Percentiles rank a stretch among this genome's conserved stretches.
phyloP scores from a whole-genome alignment of 2,888 invertebrate genomes.

The Rhopalosiphum nymphaeae region DNA sequence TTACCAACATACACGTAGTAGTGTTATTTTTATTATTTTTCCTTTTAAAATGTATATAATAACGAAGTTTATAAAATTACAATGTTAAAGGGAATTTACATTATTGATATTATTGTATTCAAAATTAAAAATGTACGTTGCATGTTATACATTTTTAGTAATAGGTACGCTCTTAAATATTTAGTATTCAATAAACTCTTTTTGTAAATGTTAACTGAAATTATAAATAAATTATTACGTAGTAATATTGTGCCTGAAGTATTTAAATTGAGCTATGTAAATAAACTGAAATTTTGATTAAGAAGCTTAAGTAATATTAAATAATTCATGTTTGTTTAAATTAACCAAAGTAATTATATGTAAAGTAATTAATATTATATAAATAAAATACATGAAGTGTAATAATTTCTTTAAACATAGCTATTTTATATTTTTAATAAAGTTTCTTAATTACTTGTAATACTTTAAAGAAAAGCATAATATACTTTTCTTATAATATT shows the following conservation, averaged over 20 bases:
- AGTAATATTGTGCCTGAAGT: neutral
- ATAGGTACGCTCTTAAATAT: neutral
- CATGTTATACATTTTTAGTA: neutral
- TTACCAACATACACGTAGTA: neutral
- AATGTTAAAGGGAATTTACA: neutral
- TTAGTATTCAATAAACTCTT: neutral
- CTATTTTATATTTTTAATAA: neutral
- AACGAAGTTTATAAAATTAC: neutral
- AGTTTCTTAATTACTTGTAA: neutral
- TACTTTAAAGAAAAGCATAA: neutral
- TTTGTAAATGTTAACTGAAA: neutral
- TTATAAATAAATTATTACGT: neutral
- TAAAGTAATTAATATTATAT: neutral
- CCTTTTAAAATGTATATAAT: neutral
- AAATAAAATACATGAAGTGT: neutral
- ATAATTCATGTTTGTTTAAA: neutral
- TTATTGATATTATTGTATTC: neutral
- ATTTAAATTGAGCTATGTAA: neutral
- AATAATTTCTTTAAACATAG: neutral
- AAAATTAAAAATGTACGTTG: neutral
- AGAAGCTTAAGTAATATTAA: conserved; percentile 19
- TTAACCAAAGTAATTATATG: neutral
- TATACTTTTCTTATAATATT: neutral
- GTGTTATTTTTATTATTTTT: conserved; percentile 18
- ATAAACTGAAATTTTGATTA: neutral